phyloP scores from a whole-genome alignment of 2,113 vertebrate genomes.

The Ageneiosus marmoratus region DNA sequence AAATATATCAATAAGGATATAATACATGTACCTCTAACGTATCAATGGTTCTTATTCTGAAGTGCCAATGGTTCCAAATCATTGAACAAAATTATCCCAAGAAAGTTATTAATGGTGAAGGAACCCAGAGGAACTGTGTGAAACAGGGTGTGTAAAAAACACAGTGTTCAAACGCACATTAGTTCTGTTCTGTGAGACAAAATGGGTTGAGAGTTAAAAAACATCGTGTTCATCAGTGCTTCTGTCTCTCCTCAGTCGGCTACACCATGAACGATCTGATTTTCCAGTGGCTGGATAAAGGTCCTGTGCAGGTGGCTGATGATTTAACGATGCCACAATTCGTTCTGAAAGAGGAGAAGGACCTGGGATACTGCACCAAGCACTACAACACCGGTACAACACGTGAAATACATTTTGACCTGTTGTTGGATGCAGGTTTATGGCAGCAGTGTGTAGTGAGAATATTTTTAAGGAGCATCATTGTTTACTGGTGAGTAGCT shows the following conservation, averaged over 20 bases:
- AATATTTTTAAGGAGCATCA: not conserved
- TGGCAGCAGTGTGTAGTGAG: not conserved
- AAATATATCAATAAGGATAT: not conserved
- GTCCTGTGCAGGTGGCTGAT: constrained; percentile 90
- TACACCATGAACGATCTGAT: constrained; percentile 96
- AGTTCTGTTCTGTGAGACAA: not conserved
- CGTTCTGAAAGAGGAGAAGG: constrained; percentile 88
- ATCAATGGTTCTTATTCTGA: not conserved
- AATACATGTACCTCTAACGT: not conserved
- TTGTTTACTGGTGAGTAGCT: not conserved
- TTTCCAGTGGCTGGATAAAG: constrained; percentile 90
- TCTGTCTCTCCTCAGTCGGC: constrained; percentile 76
- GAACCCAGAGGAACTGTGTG: not conserved
- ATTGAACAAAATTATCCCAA: not conserved
- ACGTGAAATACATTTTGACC: constrained; percentile 5
- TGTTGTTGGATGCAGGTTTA: not conserved
- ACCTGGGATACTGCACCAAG: constrained; percentile 92
- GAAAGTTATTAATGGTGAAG: not conserved
- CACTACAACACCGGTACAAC: constrained; percentile 89
- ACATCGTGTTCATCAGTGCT: not conserved
- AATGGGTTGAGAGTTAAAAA: not conserved
- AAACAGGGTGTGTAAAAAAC: not conserved
- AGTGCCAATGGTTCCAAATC: not conserved
- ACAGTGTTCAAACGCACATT: not conserved
- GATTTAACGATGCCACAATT: constrained; percentile 91